These are phyloP conservation scores for Drosophila tsacasi DNA, from an alignment of 1,140 invertebrate genomes.

Conservation along the genomic window DNA sequence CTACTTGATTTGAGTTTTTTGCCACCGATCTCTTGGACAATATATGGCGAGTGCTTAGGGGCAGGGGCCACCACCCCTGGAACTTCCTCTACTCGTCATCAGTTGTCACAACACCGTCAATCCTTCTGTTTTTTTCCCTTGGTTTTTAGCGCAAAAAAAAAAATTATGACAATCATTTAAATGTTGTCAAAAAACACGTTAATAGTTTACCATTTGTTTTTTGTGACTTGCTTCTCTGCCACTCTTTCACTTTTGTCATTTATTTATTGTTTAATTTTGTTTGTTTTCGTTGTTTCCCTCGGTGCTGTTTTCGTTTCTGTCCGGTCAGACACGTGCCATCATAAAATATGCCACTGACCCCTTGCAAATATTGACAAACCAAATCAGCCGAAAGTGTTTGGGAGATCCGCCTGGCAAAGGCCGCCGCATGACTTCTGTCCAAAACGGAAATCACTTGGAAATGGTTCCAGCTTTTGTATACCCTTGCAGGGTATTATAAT, in stretches of 20 bases:
- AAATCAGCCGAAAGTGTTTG: constrained; percentile 21
- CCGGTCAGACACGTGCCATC: constrained; percentile 60
- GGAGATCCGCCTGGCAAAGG: neutral
- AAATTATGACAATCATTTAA: constrained; percentile 67
- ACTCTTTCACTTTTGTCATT: constrained; percentile 57
- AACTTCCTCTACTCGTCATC: neutral
- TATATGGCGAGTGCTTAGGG: constrained; percentile 21
- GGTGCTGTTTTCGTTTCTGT: constrained; percentile 26
- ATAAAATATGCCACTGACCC: constrained; percentile 73
- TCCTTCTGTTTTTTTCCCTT: constrained; percentile 28
- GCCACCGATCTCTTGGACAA: constrained; percentile 23
- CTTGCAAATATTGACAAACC: constrained; percentile 58
- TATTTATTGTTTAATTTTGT: constrained; percentile 71
- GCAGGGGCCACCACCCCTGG: neutral
- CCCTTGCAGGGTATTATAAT: too few relatives aligned
- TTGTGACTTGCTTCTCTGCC: constrained; percentile 29
- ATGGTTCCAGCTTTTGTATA: neutral
- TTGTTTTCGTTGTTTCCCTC: constrained; percentile 18
- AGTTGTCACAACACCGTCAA: neutral
- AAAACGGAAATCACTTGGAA: constrained; percentile 12
- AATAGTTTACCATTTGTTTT: constrained; percentile 76
- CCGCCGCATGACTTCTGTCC: neutral
- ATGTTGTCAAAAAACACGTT: constrained; percentile 65
- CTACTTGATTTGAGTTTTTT: constrained; percentile 21
- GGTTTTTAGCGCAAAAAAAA: constrained; percentile 24